phyloP scores from a whole-genome alignment of 2,797 vertebrate species.

The Microhierax caerulescens region DNA sequence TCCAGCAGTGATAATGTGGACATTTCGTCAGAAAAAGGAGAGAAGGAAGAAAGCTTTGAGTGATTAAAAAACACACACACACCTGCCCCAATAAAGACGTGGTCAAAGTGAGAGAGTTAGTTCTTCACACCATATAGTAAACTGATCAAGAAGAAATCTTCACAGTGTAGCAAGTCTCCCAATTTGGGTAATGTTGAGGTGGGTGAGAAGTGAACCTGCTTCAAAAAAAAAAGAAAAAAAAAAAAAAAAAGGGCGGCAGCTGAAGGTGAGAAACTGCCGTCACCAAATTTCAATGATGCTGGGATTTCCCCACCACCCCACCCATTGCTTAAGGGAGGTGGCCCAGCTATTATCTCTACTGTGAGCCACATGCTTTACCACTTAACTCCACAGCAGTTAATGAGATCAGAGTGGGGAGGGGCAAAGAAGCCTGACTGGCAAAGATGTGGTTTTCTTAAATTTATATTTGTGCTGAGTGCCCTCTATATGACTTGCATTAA shows the following conservation, averaged over 20 bases:
- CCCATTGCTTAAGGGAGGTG: background rate
- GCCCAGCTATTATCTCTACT: background rate
- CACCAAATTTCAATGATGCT: conserved; percentile 44
- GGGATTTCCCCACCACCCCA: conserved; percentile 57
- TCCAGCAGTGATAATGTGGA: background rate
- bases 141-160: background rate
- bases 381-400: background rate
- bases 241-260: background rate
- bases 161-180: background rate
- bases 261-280: conserved; percentile 48
- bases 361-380: background rate
- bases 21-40: background rate
- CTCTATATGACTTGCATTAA: fast-evolving
- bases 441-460: background rate
- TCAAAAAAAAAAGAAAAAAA: background rate
- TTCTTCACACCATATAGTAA: background rate
- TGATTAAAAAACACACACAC: too few species aligned
- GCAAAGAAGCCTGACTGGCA: background rate
- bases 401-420: background rate
- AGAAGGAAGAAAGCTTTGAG: background rate
- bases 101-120: background rate
- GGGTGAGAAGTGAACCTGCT: background rate
- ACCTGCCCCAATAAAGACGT: background rate
- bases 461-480: background rate
- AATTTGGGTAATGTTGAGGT: background rate